These are phyloP conservation scores for Tetragnatha montana DNA, from an alignment of 2,888 invertebrate genomes.

Conservation along the genomic window DNA sequence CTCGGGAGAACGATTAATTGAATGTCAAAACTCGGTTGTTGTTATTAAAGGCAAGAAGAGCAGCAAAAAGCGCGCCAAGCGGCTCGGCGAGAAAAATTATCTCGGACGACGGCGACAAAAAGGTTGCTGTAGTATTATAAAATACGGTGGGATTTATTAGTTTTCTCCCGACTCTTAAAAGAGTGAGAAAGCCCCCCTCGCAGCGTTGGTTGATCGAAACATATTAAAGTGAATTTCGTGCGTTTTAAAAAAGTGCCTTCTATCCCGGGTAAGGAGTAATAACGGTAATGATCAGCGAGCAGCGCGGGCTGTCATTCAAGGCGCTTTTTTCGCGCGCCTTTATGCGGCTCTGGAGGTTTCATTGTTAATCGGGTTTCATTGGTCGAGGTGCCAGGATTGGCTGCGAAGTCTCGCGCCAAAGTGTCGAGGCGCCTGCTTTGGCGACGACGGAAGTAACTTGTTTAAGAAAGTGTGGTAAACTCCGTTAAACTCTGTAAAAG, in stretches of 20 bases:
- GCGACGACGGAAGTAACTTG: no score
- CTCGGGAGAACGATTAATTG: slow-evolving; percentile 57
- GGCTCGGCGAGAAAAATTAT: slow-evolving; percentile 47
- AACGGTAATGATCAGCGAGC: slow-evolving; percentile 55
- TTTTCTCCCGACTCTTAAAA: slow-evolving; percentile 30
- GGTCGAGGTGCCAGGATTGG: background rate
- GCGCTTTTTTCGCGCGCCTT: slow-evolving; percentile 32
- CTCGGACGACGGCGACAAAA: slow-evolving; percentile 28
- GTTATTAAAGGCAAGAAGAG: slow-evolving; percentile 61
- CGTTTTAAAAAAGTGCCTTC: slow-evolving; percentile 36
- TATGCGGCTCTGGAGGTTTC: slow-evolving; percentile 34
- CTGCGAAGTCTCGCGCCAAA: background rate
- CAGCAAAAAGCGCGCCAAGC: slow-evolving; percentile 49
- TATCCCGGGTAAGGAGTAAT: slow-evolving; percentile 52
- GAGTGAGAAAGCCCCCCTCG: slow-evolving; percentile 21
- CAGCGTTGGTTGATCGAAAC: slow-evolving; percentile 41
- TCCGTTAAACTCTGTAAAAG: no score
- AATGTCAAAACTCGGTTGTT: slow-evolving; percentile 54
- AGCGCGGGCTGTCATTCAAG: slow-evolving; percentile 56
- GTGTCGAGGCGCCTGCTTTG: background rate
- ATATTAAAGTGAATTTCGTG: slow-evolving; percentile 57
- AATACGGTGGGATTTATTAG: slow-evolving; percentile 53
- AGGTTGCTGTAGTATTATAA: slow-evolving; percentile 34
- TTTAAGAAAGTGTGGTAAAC: no score
- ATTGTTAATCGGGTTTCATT: slow-evolving; percentile 63